Base-by-base conservation (phyloP, 2,888 invertebrate genomes). In the Andrena haemorrhoa region DNA sequence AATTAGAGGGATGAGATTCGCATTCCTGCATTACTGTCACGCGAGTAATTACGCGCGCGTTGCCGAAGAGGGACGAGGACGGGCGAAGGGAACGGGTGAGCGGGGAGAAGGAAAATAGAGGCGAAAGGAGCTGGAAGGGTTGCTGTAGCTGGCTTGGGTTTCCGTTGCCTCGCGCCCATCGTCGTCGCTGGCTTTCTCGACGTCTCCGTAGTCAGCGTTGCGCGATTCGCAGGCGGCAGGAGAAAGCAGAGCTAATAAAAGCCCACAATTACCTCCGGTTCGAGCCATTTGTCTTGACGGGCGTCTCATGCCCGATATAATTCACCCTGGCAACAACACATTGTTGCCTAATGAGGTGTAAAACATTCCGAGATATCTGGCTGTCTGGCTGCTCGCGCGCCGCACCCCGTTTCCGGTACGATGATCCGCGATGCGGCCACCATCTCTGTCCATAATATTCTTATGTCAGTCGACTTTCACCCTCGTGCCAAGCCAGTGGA, bases 251-350 rank as follows among this genome's bases (percentile, higher is more conserved):
- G 92, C 94, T 93, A 94, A 94, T 94, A 94, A 94, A 94, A 94
- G 93, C 93, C 93, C 93, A 91, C 93, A 93, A 94, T 94, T 94
- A 93, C 94, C 94, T 93, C 93, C 93, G 92, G 93, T 92, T 93
- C 91, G 92, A 92, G 91, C 94, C 94, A 94, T 94, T 93, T 93
- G 93, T 94, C 94, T 94, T 92, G 93, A 93, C 92, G 91, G 91
- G 91, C 93, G 92, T 93, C 93, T 93, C 93, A 91, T 93, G 92
- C 93, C 92, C 90, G 93, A 93, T 94, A 93, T 94, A 93, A 94
- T 93, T 94, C 93, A 93, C 93, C 93, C 90, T 90, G 91, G 92
- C 93, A 93, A 94, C 94, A 94, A 94, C 93, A 93, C 94, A 93
- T 94, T 94, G 93, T 92, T 92, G 92, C 92, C 92, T 94, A 94